A percentile compares a stretch with the other conserved stretches of the same genome.
phyloP scores from a whole-genome alignment of 2,888 invertebrate genomes.

The Ypsolopha scabrella region DNA sequence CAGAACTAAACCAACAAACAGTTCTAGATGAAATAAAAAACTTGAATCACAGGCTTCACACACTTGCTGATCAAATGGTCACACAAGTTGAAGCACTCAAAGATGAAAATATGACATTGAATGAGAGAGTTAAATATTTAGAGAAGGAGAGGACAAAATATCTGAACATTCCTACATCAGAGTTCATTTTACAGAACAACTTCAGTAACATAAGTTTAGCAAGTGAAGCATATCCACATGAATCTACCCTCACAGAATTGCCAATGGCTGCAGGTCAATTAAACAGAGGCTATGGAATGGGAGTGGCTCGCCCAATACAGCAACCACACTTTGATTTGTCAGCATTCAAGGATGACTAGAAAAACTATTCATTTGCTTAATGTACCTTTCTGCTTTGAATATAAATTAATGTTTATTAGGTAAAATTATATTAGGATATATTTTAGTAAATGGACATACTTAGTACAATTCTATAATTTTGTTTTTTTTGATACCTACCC shows the following conservation, averaged over 20 bases:
- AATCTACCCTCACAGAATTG: slow-evolving; percentile 18
- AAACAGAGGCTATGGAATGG: slow-evolving; percentile 2
- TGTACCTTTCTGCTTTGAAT: too few relatives aligned
- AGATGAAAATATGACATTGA: slow-evolving; percentile 72
- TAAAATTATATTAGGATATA: too few relatives aligned
- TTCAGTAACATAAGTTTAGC: slow-evolving; percentile 16
- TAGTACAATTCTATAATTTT: too few relatives aligned
- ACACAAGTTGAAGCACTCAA: slow-evolving; percentile 75
- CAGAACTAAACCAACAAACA: slow-evolving; percentile 71
- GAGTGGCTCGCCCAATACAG: slow-evolving; percentile 20
- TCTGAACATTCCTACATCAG: slow-evolving; percentile 37
- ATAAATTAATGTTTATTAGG: too few relatives aligned
- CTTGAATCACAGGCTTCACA: slow-evolving; percentile 72
- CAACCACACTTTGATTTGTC: slow-evolving; percentile 46
- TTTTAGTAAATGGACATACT: too few relatives aligned
- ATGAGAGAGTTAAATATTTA: slow-evolving; percentile 66
- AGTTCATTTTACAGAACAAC: slow-evolving; percentile 26
- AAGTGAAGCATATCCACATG: slow-evolving; percentile 19
- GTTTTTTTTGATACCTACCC: too few relatives aligned
- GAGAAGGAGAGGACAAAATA: slow-evolving; percentile 66
- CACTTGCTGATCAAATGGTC: slow-evolving; percentile 68
- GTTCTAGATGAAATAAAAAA: slow-evolving; percentile 77
- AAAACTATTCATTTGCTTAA: neutral
- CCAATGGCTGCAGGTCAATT: slow-evolving; percentile 15
- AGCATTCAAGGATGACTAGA: slow-evolving; percentile 35